Evolutionary conservation across 2,888 invertebrate genomes (phyloP).

Genomic region (Laspeyria flexula): DNA sequence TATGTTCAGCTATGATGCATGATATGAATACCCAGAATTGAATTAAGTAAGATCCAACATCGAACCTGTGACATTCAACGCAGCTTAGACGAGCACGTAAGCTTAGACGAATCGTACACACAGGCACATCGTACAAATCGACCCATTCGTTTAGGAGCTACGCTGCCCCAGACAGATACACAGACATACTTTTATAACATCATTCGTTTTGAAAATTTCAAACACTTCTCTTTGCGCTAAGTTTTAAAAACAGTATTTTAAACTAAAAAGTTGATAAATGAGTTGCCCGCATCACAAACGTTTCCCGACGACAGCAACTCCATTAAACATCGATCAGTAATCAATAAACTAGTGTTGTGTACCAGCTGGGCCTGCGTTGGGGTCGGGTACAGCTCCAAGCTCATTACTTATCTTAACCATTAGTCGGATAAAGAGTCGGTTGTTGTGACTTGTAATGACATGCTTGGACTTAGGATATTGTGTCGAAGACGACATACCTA

Average conservation of each 20-base stretch:
- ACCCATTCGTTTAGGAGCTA: no score
- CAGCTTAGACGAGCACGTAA: no score
- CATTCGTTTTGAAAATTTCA: no score
- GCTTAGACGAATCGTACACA: no score
- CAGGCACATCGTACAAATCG: no score
- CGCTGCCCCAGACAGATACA: no score
- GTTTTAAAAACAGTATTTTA: not conserved
- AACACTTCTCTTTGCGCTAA: no score
- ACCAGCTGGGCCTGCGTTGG: constrained; percentile 59
- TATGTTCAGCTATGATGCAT: no score
- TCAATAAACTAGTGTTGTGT: constrained; percentile 56
- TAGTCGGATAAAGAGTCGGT: constrained; percentile 68
- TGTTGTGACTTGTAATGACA: constrained; percentile 56
- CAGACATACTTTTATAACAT: no score
- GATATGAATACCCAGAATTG: no score
- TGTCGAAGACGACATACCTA: not conserved
- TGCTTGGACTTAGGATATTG: constrained; percentile 3
- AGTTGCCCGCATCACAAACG: constrained; percentile 33
- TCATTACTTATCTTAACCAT: constrained; percentile 76
- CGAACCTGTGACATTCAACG: no score
- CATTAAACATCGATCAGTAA: constrained; percentile 67
- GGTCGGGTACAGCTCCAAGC: constrained; percentile 29
- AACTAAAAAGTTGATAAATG: constrained; percentile 33
- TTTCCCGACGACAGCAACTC: constrained; percentile 49
- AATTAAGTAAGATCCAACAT: no score